phyloP scores from a whole-genome alignment of 2,888 invertebrate genomes.

The Scaeva pyrastri region DNA sequence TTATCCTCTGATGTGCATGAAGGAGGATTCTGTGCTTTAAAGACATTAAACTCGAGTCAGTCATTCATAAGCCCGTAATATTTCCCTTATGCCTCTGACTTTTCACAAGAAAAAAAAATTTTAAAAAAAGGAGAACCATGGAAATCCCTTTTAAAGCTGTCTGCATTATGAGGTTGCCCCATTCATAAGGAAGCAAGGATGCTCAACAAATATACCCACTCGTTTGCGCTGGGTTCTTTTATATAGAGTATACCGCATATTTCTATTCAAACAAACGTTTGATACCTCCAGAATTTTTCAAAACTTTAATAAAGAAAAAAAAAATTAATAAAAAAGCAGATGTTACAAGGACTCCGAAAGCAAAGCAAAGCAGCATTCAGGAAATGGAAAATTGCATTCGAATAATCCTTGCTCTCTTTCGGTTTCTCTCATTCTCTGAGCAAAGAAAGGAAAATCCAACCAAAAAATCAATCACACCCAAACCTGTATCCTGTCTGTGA shows the following conservation, averaged over 20 bases:
- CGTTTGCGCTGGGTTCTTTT: neutral
- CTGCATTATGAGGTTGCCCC: constrained; percentile 4
- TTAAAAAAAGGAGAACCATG: constrained; percentile 22
- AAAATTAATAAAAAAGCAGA: constrained; percentile 65
- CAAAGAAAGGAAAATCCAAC: constrained; percentile 13
- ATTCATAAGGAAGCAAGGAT: constrained; percentile 23
- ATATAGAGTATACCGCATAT: too few relatives aligned
- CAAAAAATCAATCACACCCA: constrained; percentile 75
- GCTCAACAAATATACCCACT: constrained; percentile 36
- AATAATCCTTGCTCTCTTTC: constrained; percentile 37
- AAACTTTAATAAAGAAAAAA: neutral
- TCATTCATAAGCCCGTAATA: constrained; percentile 36
- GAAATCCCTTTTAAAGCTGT: constrained; percentile 29
- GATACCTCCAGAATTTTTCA: neutral
- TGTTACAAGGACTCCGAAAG: constrained; percentile 53
- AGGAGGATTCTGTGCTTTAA: constrained; percentile 32
- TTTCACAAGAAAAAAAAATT: constrained; percentile 8
- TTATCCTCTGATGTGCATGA: constrained; percentile 31
- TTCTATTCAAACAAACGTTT: neutral
- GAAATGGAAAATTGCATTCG: constrained; percentile 61
- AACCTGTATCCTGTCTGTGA: constrained; percentile 63
- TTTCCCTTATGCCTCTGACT: constrained; percentile 27
- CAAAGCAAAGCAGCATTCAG: constrained; percentile 32
- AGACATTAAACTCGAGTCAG: constrained; percentile 38
- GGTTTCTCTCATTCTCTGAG: constrained; percentile 14